Base-by-base conservation (phyloP, 2,888 invertebrate species). In the Xanthostigma xanthostigma region DNA sequence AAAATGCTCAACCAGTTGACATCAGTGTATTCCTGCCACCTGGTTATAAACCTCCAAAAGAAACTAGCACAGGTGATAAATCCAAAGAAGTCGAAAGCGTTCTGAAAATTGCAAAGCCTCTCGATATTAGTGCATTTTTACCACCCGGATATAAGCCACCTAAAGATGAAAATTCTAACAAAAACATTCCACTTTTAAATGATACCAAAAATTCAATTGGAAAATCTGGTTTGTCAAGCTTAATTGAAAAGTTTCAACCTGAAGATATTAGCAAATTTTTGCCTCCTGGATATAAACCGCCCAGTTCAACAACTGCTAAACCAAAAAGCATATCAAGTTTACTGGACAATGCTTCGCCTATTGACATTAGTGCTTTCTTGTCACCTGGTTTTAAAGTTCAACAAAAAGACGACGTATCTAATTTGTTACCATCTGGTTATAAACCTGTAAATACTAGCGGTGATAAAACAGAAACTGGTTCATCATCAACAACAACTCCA, bases 1-100 rank as follows among this genome's bases (percentile, higher is more conserved):
- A 51, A 8, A 59, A 62, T 36, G 60, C 61, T n/a, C 60, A 62
- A 58, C 60, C 54, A 47, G 59, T 54, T n/a, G 75, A 79, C 55
- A 71, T 78, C 42, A 68, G 74, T 9, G 66, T 74, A 49, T 64
- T 82, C n/a, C 62, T 82, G 50, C 81, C 82, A 2, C 76, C 79
- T 56, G 77, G 72, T 44, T 81, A 70, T 55, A 78, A 77, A 50
- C 60, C 67, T n/a, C 67, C 67, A 9, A 54, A 57, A 39, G 51
- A 55, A 49, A 33, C 44, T 10, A 50, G 50, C 38, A 44, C 33
- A 45, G 51, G 42, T 9, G 35, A 41, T 13, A 9, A 27, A 34
- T 11, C 17, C 34, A 27, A 27, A 44, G 34, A 44, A 14, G 38
- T 36, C 14, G 51, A 55, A 46, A 51, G 17, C 45, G 44, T 60